Base-by-base conservation (phyloP, 1,140 invertebrate species). In the Drosophila nannoptera region DNA sequence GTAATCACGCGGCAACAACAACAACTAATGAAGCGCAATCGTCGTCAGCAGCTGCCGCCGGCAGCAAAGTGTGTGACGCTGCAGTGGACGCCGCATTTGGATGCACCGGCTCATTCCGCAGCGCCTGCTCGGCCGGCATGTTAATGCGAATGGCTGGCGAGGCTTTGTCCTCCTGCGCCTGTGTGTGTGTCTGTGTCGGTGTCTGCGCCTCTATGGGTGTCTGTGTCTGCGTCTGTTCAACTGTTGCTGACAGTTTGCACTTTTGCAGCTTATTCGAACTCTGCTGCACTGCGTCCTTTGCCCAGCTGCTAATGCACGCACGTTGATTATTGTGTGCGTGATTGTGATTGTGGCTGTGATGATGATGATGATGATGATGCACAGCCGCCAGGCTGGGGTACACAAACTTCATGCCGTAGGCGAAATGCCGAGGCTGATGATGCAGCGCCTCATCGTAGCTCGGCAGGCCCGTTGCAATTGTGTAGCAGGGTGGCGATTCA, bases 401-500 rank as follows among this genome's bases (percentile, higher is more conserved):
- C 54, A 88, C 73, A 70, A 89, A 89, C 77, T 87, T 88, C 84
- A 88, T 88, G 78, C 87, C 87, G 72, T 82, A 89, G 73, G 84
- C 73, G 67, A 89, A 89, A 54, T 88, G 87, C 55, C 77, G 73
- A 40, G 87, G 87, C 68, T 89, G 81, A 74, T 89, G 87, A 77
- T 87, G 87, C 64, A 92, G 80, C 22, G 92, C 92, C 77, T 93
- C 92, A 46, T 92, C 92, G 87, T 93, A 93, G 49, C 89, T 92
- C 9, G 92, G 92, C 50, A 93, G 65, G 5, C 92, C 92, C 16
- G 92, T 92, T 67, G 91, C 92, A 54, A 92, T 90, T 38, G 92
- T 92, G 82, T 93, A 93, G 67, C 91, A 92, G 7, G 92, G 92
- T 52, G 92, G 88, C 12, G 91, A 91, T 75, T 92, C 92, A 32